phyloP scores from a whole-genome alignment of 2,888 invertebrate genomes.

The Meteorus cinctellus region DNA sequence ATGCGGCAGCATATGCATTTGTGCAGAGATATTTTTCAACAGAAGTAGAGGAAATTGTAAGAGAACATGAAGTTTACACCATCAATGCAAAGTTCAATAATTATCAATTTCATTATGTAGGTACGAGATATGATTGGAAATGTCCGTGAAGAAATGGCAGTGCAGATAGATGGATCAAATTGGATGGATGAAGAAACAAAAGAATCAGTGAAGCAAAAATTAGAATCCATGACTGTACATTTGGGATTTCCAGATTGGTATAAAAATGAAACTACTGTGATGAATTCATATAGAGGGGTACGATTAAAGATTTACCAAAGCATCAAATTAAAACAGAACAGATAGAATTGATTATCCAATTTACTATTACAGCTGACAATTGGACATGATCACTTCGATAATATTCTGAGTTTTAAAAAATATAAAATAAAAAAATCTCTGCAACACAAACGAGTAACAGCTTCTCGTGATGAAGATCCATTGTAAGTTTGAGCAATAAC shows the following conservation, averaged over 20 bases:
- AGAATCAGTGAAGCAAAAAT: constrained; percentile 74
- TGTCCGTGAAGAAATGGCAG: constrained; percentile 74
- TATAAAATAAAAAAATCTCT: constrained; percentile 29
- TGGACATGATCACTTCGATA: constrained; percentile 45
- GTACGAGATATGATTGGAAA: constrained; percentile 75
- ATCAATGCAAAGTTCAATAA: background rate
- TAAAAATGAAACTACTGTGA: constrained; percentile 73
- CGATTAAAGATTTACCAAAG: constrained; percentile 55
- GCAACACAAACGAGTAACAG: background rate
- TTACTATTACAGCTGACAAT: constrained; percentile 32
- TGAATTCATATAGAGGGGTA: constrained; percentile 75
- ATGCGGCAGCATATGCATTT: background rate
- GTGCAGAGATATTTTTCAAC: constrained; percentile 7
- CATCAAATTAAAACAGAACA: too few species aligned
- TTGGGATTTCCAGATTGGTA: constrained; percentile 78
- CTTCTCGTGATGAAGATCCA: background rate
- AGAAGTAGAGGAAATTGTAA: constrained; percentile 33
- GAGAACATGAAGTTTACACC: background rate
- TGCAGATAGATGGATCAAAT: constrained; percentile 73
- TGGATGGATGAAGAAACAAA: constrained; percentile 78
- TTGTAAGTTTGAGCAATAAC: background rate
- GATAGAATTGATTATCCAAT: background rate
- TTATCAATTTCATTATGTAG: constrained; percentile 48
- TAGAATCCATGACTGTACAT: constrained; percentile 73
- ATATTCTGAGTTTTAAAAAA: constrained; percentile 41